These are phyloP conservation scores for Lordiphosa clarofinis DNA, from an alignment of 1,140 invertebrate genomes.

Conservation along the genomic window DNA sequence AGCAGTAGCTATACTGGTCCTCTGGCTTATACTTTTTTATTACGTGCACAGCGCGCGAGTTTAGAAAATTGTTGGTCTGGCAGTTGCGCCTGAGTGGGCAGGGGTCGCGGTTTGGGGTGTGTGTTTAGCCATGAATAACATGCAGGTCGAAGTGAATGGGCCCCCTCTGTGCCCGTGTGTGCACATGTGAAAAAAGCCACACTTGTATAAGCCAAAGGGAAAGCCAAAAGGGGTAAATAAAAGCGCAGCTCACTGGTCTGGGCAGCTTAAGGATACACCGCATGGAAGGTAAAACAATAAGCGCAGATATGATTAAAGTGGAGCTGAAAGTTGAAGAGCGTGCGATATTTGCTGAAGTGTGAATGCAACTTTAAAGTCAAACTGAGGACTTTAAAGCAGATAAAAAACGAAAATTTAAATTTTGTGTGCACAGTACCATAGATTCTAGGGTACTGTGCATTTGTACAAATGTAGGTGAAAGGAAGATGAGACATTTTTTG, in stretches of 20 bases:
- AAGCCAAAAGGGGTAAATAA: constrained; percentile 70
- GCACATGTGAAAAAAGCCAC: constrained; percentile 45
- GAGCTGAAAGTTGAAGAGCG: constrained; percentile 36
- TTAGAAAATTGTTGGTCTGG: constrained; percentile 69
- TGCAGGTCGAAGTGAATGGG: constrained; percentile 66
- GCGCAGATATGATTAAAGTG: constrained; percentile 65
- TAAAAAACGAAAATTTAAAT: no score
- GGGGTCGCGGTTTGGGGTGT: constrained; percentile 43
- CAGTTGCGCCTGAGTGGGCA: constrained; percentile 40
- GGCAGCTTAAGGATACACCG: constrained; percentile 46
- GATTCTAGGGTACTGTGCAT: no score
- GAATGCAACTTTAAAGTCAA: neutral
- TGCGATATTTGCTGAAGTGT: constrained; percentile 17
- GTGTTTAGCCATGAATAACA: constrained; percentile 72
- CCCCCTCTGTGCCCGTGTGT: constrained; percentile 17
- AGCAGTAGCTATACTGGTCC: no score
- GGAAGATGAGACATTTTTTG: no score
- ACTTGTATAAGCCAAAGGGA: constrained; percentile 68
- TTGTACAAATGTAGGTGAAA: no score
- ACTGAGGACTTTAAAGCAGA: no score
- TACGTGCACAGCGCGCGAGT: constrained; percentile 56
- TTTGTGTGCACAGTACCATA: no score
- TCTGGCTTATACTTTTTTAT: constrained; percentile 30
- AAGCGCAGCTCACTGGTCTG: constrained; percentile 46
- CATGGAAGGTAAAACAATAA: constrained; percentile 47